These are phyloP conservation scores for Oncorhynchus nerka DNA, from an alignment of 2,113 vertebrate genomes.

Conservation along the genomic window DNA sequence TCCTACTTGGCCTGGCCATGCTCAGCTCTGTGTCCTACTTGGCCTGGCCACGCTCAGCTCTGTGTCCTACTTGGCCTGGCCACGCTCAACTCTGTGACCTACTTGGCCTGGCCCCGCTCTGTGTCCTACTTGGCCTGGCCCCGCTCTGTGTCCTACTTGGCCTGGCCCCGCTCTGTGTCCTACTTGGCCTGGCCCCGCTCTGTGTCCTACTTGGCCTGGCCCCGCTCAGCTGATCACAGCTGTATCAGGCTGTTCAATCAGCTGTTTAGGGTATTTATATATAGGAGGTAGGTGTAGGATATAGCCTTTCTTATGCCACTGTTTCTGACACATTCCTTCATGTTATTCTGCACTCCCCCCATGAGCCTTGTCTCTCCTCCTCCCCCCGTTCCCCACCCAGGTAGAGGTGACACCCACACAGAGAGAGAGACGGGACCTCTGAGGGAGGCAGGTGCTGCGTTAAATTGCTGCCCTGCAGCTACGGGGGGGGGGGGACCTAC, in stretches of 20 bases:
- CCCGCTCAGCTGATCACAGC: constrained; percentile 65
- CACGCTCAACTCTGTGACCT: too few relatives aligned
- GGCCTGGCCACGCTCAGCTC: too few relatives aligned
- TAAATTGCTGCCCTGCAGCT: constrained; percentile 73
- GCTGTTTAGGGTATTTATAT: constrained; percentile 57
- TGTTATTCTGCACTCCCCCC: constrained; percentile 65
- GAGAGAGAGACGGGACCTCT: constrained; percentile 46
- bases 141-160: too few relatives aligned
- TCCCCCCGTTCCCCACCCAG: background rate
- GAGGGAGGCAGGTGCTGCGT: constrained; percentile 67
- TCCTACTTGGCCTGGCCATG: background rate
- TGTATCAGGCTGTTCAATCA: constrained; percentile 64
- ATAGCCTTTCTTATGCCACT: constrained; percentile 65
- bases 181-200: too few relatives aligned
- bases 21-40: too few relatives aligned
- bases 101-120: too few relatives aligned
- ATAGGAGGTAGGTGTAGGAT: constrained; percentile 23
- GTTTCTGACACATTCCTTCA: constrained; percentile 70
- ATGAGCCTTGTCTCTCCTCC: constrained; percentile 12
- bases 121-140: too few relatives aligned
- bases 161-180: too few relatives aligned
- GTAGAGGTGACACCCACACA: constrained; percentile 30
- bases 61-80: too few relatives aligned
- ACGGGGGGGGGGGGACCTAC: constrained; percentile 15
- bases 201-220: too few relatives aligned